These are phyloP conservation scores for Ctenopoma multispine DNA, from an alignment of 2,797 vertebrate species.

Conservation along the genomic window DNA sequence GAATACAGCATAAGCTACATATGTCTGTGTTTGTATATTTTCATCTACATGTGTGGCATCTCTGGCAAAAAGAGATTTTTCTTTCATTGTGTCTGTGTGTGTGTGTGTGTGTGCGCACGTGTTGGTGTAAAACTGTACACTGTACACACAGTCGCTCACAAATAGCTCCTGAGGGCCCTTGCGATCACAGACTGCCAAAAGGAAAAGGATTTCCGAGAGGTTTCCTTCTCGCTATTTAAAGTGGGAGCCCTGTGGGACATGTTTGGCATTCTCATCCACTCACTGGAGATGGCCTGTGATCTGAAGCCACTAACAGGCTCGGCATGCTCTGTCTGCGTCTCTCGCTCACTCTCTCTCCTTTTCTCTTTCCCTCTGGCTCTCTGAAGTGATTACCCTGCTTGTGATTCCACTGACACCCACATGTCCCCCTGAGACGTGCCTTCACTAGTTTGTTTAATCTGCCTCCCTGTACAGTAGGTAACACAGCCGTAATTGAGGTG, in stretches of 20 bases:
- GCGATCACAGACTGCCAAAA: conserved; percentile 78
- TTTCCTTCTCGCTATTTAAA: conserved; percentile 80
- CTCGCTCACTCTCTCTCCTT: conserved; percentile 64
- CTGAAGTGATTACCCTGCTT: conserved; percentile 86
- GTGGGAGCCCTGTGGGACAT: conserved; percentile 79
- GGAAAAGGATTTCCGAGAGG: conserved; percentile 82
- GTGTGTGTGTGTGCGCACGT: conserved; percentile 30
- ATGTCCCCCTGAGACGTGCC: conserved; percentile 79
- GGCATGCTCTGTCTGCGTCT: conserved; percentile 58
- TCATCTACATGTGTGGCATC: conserved; percentile 66
- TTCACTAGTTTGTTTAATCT: conserved; percentile 83
- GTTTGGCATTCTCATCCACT: conserved; percentile 84
- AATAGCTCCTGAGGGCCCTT: conserved; percentile 76
- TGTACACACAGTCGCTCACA: conserved; percentile 64
- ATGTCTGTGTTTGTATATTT: conserved; percentile 51
- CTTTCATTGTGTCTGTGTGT: conserved; percentile 7
- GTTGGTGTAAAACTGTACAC: conserved; percentile 28
- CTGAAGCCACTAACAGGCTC: conserved; percentile 81
- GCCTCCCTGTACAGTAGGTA: conserved; percentile 80
- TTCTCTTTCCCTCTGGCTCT: conserved; percentile 74
- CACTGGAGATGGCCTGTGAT: conserved; percentile 83
- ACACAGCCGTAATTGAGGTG: conserved; percentile 79
- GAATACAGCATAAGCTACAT: conserved; percentile 33
- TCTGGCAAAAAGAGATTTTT: conserved; percentile 49
- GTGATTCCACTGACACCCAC: conserved; percentile 84